A percentile compares a stretch with the other conserved stretches of the same genome.
Conservation (phyloP, 2,113 vertebrate genomes). For the Candoia aspera region DNA sequence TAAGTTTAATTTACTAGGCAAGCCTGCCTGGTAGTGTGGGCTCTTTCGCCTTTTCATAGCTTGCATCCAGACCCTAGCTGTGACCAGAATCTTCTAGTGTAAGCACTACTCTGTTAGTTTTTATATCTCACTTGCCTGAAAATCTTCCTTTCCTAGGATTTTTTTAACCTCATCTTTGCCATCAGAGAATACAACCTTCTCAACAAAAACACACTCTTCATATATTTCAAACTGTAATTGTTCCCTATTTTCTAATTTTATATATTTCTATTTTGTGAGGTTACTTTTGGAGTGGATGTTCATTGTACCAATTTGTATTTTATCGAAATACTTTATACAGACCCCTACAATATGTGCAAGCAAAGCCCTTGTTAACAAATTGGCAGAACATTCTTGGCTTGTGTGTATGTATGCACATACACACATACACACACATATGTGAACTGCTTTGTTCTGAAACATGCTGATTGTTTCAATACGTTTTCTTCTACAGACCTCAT, state of each 20-base stretch:
- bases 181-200: not conserved
- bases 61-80: not conserved
- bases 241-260: not conserved
- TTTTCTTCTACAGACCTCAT: slow-evolving; percentile 8
- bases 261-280: not conserved
- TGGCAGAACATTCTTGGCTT: not conserved
- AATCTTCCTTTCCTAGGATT: not conserved
- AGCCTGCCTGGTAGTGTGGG: not conserved
- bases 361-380: not conserved
- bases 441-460: slow-evolving; percentile 11
- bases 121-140: not conserved
- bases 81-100: not conserved
- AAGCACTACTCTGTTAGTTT: not conserved
- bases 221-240: not conserved
- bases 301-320: not conserved
- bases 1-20: not conserved
- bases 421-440: too few relatives aligned
- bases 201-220: not conserved
- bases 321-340: not conserved
- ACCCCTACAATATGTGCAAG: not conserved
- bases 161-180: not conserved
- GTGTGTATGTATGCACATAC: not conserved
- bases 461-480: not conserved
- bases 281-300: not conserved
- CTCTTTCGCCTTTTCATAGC: not conserved